Percentiles rank a stretch among this genome's conserved stretches.
Conservation (phyloP, 92 coral and sea anemone species). For the Phenganax marumi region DNA sequence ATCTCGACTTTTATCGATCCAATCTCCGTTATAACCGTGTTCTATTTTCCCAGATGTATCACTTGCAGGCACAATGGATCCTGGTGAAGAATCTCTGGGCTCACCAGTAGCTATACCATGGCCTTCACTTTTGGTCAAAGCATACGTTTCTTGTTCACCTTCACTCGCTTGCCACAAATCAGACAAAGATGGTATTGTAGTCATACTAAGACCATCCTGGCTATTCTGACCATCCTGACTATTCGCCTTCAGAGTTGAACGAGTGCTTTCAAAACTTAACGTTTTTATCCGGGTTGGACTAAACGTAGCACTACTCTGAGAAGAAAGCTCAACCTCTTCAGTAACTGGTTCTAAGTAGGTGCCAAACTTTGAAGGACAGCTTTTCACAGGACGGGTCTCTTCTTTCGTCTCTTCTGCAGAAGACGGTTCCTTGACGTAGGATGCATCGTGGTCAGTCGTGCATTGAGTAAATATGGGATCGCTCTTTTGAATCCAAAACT, state of each 20-base stretch:
- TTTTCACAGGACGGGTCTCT: neutral
- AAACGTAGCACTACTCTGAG: slow-evolving; percentile 79
- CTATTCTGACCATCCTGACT: slow-evolving; percentile 26
- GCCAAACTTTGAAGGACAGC: slow-evolving; percentile 51
- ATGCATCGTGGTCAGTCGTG: too few relatives aligned
- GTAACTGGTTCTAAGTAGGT: slow-evolving; percentile 80
- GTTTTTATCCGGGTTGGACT: slow-evolving; percentile 65
- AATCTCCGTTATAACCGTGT: neutral
- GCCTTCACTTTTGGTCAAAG: neutral
- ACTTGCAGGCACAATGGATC: neutral
- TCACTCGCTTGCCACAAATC: slow-evolving; percentile 16
- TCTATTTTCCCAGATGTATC: neutral
- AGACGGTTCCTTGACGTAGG: slow-evolving; percentile 13
- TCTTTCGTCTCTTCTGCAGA: slow-evolving; percentile 1
- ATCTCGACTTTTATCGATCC: slow-evolving; percentile 12
- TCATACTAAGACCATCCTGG: neutral
- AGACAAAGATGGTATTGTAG: slow-evolving; percentile 27
- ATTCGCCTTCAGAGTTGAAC: slow-evolving; percentile 32
- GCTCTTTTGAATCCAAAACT: slow-evolving; percentile 23
- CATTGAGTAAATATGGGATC: neutral
- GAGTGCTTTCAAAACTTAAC: slow-evolving; percentile 56
- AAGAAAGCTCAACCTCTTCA: slow-evolving; percentile 87
- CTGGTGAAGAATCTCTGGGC: neutral
- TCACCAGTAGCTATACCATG: neutral
- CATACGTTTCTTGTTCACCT: neutral